Base-by-base conservation (phyloP, 2,113 vertebrate species). In the Hymenochirus boettgeri region DNA sequence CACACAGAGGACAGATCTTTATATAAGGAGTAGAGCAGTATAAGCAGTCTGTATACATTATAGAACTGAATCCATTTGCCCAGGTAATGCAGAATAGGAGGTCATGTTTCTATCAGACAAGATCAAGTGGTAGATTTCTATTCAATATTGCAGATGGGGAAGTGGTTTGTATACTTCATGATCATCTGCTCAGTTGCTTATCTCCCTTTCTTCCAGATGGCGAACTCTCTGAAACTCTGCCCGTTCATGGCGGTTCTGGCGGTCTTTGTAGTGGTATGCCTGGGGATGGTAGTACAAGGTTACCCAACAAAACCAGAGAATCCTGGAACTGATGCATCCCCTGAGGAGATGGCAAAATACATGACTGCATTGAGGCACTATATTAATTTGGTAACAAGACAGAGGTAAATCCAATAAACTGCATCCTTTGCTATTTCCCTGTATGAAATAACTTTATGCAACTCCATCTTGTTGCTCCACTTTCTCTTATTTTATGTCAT, bases 341-440 rank as follows among this genome's bases (percentile, higher is more conserved):
- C 88, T 0, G 92, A 94, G 62, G 94, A 96, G 10, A 82, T 94
- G 87, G 92, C 81, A 66, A 86, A 83, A 62, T 97, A 96, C 79
- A 86, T 93, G 74, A 82, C 92, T 0, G 93, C 91, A 0, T 85
- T 98, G 17, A 82, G 94, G 66, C 93, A 96, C 77, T 96, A 96
- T 73, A 91, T 98, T 81, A 96, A 98, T 84, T 86, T 96, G 80
- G 92, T 96, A 77, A 97, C 94, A 15, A 83, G 95, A 65, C 95
- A 97, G 83, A 90, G 95, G 95, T 97, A 74, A 86, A 84, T 22
- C 71, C 25, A 17, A 46, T 4, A 31, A 26, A n/a, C 4, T 0
- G 0, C 1, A n/a, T n/a, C n/a, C n/a, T n/a, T n/a, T n/a, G n/a
- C n/a, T n/a, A n/a, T n/a, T n/a, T n/a, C n/a, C n/a, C n/a, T n/a